Evolutionary conservation across 2,113 vertebrate genomes (phyloP), one percentile per base, ranked within the genome.

Genomic region (Amphiprion ocellaris): DNA sequence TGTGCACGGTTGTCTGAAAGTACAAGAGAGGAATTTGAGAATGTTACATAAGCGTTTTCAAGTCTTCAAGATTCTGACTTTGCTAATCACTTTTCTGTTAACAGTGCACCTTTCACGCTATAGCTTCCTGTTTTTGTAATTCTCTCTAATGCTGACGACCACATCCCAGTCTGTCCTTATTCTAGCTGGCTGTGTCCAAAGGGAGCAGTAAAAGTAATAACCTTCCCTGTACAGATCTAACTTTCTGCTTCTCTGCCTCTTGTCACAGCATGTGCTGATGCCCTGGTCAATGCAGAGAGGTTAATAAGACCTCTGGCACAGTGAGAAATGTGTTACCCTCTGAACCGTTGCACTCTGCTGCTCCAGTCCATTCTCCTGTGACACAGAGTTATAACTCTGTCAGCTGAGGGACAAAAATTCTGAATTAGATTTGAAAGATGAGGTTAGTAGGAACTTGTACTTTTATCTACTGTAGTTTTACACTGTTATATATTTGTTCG

Each of bases 261-360:
- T 4, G 17, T 69, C 75, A 76, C 65, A 68, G 44, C 58, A 41
- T 55, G 30, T 50, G 67, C 30, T 39, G 54, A 47, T 50, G 37
- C 30, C 50, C 41, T 50, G 59, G n/a, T 52, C 44, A 23, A 53
- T 7, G 60, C 53, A 60, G 53, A 60, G 47, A 23, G 69, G 52
- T 81, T 88, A 85, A 87, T 79, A 79, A 77, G 74, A 74, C 23
- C 82, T 74, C 73, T 44, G 76, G 58, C 72, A 44, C 58, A 33
- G 23, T 64, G 59, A 46, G 72, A 65, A 79, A 74, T 75, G 80
- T 77, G 65, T 81, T 70, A 52, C 30, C 64, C 83, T 47, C 62
- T 69, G 72, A 84, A 69, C 60, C 47, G 16, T 52, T 54, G 72
- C 78, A 74, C 69, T 81, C 37, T 71, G 63, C 84, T 72, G 63